Evolutionary conservation across 2,113 vertebrate genomes (phyloP).

Genomic region (Callospermophilus lateralis): DNA sequence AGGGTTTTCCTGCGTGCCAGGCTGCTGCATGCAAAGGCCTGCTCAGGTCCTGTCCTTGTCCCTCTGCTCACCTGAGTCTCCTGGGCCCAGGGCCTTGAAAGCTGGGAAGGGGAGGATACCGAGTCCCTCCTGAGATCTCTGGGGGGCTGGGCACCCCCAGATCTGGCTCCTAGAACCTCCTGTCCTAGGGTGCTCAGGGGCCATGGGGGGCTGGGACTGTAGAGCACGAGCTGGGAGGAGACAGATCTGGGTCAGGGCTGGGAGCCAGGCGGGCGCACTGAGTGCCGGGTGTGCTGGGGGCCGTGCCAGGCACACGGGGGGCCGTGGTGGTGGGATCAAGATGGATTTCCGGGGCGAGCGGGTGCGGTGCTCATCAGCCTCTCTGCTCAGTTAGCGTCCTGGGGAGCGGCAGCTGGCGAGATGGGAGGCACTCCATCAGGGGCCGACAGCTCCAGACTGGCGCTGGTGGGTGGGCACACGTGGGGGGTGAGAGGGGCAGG

Average conservation of each 20-base stretch:
- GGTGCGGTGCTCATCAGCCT: slow-evolving; percentile 94
- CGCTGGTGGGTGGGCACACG: slow-evolving; percentile 78
- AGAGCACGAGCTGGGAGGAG: not conserved
- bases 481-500: not conserved
- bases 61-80: not conserved
- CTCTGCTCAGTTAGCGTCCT: slow-evolving; percentile 91
- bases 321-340: slow-evolving; percentile 95
- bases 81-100: not conserved
- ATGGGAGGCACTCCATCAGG: slow-evolving; percentile 97
- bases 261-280: slow-evolving; percentile 40
- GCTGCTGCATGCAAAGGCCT: too few species aligned
- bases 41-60: not conserved
- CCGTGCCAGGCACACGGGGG: slow-evolving; percentile 86
- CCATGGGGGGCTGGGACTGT: not conserved
- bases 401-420: slow-evolving; percentile 97
- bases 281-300: slow-evolving; percentile 84
- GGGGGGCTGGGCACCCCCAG: not conserved
- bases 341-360: slow-evolving; percentile 95
- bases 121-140: not conserved
- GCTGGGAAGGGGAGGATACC: not conserved
- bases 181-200: not conserved
- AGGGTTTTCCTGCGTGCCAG: not conserved
- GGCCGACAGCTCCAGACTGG: slow-evolving; percentile 94
- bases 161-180: not conserved
- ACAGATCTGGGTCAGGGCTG: not conserved